Percentiles rank a stretch among this genome's conserved stretches.
Evolutionary conservation across 1,140 invertebrate genomes (phyloP).

Genomic region (Monomorium pharaonis): DNA sequence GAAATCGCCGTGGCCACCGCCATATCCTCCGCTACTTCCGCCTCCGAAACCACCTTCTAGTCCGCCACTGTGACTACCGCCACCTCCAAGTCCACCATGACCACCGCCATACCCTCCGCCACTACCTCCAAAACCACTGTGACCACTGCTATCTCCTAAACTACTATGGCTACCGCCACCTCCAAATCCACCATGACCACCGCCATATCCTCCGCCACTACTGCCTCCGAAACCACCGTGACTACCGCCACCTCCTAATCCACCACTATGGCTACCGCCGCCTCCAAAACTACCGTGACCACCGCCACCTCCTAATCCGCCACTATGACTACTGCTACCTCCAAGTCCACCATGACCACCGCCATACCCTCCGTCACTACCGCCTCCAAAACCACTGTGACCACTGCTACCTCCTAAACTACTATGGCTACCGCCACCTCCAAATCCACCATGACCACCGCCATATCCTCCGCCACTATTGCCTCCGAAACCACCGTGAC

Average conservation of each 20-base stretch:
- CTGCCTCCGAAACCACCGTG: constrained; percentile 22
- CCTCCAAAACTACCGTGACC: constrained; percentile 31
- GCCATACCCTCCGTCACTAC: not conserved
- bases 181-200: not conserved
- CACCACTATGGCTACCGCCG: not conserved
- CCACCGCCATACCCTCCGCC: constrained; percentile 18
- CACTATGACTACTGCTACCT: constrained; percentile 27
- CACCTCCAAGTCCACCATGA: not conserved
- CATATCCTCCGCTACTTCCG: not conserved
- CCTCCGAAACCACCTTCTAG: not conserved
- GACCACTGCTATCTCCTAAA: not conserved
- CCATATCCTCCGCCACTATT: constrained; percentile 2
- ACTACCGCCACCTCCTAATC: constrained; percentile 31
- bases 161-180: not conserved
- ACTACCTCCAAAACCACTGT: constrained; percentile 2
- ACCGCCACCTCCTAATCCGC: constrained; percentile 11
- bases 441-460: not conserved
- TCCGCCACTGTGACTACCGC: constrained; percentile 19
- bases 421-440: not conserved
- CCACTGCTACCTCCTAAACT: constrained; percentile 5
- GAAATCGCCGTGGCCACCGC: not conserved
- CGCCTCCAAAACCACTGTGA: constrained; percentile 7
- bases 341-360: constrained; percentile 1
- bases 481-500: not conserved
- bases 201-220: constrained; percentile 1